A percentile compares a stretch with the other conserved stretches of the same genome.
These are phyloP conservation scores for Chamaetylas fuelleborni DNA, from an alignment of 2,113 vertebrate species.

Conservation along the genomic window DNA sequence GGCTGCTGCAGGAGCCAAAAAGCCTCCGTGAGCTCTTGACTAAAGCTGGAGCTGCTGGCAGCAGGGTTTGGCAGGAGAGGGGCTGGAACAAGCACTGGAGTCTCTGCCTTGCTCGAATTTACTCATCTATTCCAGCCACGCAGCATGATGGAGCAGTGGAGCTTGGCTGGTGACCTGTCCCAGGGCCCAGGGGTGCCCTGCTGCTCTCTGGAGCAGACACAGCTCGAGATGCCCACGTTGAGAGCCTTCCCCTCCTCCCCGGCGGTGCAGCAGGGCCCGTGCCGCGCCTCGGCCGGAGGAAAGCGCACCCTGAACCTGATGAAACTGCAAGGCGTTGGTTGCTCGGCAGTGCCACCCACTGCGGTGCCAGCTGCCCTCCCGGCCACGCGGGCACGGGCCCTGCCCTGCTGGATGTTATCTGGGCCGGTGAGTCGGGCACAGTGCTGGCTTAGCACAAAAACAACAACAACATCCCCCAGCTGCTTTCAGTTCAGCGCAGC, in stretches of 20 bases:
- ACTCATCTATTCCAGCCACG: not conserved
- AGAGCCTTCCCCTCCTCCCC: not conserved
- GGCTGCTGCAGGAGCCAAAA: not conserved
- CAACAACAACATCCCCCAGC: not conserved
- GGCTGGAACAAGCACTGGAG: not conserved
- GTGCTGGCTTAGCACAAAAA: not conserved
- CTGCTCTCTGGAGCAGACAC: not conserved
- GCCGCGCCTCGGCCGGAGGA: not conserved
- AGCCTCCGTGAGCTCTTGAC: not conserved
- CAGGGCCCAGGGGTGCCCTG: not conserved
- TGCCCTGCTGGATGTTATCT: conserved; percentile 22
- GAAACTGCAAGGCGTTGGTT: not conserved
- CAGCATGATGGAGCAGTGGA: not conserved
- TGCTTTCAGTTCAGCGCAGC: not conserved
- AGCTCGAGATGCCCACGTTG: rapidly evolving
- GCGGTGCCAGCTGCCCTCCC: not conserved
- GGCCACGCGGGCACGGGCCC: not conserved
- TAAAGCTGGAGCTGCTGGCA: not conserved
- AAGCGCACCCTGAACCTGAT: not conserved
- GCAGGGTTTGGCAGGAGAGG: not conserved
- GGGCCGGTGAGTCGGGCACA: not conserved
- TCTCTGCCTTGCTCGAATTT: not conserved
- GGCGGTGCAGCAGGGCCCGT: rapidly evolving
- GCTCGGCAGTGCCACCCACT: not conserved
- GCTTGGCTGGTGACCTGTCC: not conserved